Conservation (phyloP, 2,888 invertebrate genomes). For the Mesorhabditis sp. region DNA sequence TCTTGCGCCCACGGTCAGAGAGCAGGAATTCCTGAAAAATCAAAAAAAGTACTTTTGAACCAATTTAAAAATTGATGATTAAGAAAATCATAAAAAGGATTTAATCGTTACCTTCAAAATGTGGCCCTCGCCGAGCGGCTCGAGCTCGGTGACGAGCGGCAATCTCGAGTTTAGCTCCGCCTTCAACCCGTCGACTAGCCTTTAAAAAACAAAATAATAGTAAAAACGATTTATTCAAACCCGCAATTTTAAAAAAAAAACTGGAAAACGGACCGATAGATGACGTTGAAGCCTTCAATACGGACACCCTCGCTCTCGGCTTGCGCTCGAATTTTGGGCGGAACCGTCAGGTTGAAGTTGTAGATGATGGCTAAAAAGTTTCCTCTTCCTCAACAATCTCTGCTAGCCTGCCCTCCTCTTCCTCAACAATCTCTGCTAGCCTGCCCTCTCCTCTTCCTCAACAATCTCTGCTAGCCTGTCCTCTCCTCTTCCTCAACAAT, state of each 20-base stretch:
- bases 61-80: too few relatives aligned
- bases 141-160: slow-evolving; percentile 73
- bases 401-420: too few relatives aligned
- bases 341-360: slow-evolving; percentile 75
- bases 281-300: slow-evolving; percentile 77
- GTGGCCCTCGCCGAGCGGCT: slow-evolving; percentile 69
- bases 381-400: neutral
- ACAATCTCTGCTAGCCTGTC: too few relatives aligned
- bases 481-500: neutral
- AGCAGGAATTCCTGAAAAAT: slow-evolving; percentile 63
- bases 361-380: slow-evolving; percentile 72
- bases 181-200: slow-evolving; percentile 77
- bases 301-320: slow-evolving; percentile 66
- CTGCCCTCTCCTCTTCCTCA: too few relatives aligned
- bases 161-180: slow-evolving; percentile 72
- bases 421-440: too few relatives aligned
- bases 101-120: slow-evolving; percentile 35
- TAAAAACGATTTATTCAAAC: too few relatives aligned
- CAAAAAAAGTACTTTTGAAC: slow-evolving; percentile 71
- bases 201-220: neutral
- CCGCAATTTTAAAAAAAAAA: neutral
- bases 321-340: slow-evolving; percentile 59
- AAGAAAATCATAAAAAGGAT: neutral
- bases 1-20: slow-evolving; percentile 72
- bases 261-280: slow-evolving; percentile 73